Evolutionary conservation across 2,113 vertebrate species (phyloP).

Genomic region (Stigmatopora nigra): DNA sequence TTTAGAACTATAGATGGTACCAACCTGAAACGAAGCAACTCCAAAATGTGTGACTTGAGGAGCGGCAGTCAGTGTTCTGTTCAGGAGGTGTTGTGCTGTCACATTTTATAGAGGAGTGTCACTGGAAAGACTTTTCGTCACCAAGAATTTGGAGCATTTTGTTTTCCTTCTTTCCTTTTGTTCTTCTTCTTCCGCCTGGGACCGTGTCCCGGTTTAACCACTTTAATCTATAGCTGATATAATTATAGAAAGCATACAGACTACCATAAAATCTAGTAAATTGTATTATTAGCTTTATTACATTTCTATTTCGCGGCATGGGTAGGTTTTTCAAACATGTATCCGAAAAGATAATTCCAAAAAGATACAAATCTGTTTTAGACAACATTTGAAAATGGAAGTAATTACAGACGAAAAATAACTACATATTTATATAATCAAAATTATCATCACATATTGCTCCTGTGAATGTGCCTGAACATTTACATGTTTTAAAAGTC

Average conservation of each 20-base stretch:
- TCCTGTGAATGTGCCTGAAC: too few species aligned
- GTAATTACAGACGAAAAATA: too few species aligned
- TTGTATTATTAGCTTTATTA: not conserved
- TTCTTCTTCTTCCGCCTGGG: not conserved
- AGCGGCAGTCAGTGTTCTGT: not conserved
- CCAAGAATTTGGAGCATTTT: slow-evolving; percentile 2
- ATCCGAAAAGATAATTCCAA: not conserved
- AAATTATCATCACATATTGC: too few species aligned
- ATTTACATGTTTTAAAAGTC: too few species aligned
- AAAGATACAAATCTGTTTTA: too few species aligned
- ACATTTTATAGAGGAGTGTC: not conserved
- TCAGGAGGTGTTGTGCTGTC: not conserved
- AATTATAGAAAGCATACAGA: not conserved
- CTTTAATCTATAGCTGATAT: not conserved
- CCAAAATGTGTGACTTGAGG: not conserved
- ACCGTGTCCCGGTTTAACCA: not conserved
- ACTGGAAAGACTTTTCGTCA: not conserved
- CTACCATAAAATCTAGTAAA: not conserved
- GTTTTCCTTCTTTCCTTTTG: not conserved
- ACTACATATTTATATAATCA: too few species aligned
- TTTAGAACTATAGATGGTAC: not conserved
- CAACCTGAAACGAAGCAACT: not conserved
- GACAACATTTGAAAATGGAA: too few species aligned
- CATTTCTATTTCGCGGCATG: too few species aligned
- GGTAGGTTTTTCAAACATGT: not conserved